Evolutionary conservation across 2,797 vertebrate species (phyloP).

Genomic region (Caiman crocodilus): DNA sequence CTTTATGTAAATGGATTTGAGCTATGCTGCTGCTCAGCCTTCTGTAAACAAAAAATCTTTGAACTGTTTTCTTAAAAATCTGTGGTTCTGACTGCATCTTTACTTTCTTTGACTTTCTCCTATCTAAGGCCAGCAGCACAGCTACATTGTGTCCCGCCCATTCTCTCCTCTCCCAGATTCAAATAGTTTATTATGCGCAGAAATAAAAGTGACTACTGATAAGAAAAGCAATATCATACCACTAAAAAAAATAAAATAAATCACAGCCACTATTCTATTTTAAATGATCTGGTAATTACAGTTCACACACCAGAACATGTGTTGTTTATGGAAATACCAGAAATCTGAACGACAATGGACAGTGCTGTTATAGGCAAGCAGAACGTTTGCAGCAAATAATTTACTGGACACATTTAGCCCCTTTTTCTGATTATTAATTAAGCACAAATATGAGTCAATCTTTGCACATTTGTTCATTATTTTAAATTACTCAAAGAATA

Average conservation of each 20-base stretch:
- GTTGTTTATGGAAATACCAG: neutral
- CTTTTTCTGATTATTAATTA: conserved; percentile 34
- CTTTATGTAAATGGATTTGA: conserved; percentile 45
- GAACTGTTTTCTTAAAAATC: conserved; percentile 16
- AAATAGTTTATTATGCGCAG: rapidly evolving
- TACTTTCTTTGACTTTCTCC: neutral
- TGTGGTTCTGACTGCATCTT: neutral
- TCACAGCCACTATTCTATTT: neutral
- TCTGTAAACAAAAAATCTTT: conserved; percentile 44
- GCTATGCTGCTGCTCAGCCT: conserved; percentile 27
- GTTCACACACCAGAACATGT: rapidly evolving
- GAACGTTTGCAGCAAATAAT: neutral
- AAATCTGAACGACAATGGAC: neutral
- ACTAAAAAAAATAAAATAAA: neutral
- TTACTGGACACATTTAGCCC: conserved; percentile 42
- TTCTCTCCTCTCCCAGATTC: neutral
- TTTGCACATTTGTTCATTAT: conserved; percentile 51
- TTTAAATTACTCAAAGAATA: neutral
- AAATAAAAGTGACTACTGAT: rapidly evolving
- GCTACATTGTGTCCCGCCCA: rapidly evolving
- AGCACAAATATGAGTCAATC: conserved; percentile 62
- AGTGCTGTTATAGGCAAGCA: neutral
- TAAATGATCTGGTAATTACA: rapidly evolving
- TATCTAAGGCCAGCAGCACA: neutral
- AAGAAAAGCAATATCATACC: neutral